Evolutionary conservation across 1,140 invertebrate species (phyloP).

Genomic region (Drosophila persimilis): DNA sequence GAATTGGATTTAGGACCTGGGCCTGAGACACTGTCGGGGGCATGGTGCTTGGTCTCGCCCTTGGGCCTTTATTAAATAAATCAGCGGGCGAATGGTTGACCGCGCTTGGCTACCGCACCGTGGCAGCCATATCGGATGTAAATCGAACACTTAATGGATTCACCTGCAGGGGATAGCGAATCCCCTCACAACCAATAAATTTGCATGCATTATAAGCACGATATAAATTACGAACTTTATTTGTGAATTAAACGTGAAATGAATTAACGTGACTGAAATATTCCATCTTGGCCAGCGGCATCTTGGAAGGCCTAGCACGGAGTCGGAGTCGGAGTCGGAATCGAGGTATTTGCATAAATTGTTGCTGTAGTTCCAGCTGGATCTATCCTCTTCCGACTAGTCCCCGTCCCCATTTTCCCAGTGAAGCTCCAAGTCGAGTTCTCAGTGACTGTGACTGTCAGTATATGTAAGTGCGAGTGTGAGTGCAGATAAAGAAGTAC

Average conservation of each 20-base stretch:
- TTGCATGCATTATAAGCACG: conserved; percentile 73
- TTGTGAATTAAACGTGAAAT: conserved; percentile 66
- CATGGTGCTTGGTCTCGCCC: neutral
- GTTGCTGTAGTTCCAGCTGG: conserved; percentile 43
- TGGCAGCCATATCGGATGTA: conserved; percentile 54
- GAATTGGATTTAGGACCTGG: conserved; percentile 1
- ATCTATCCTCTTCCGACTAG: conserved; percentile 7
- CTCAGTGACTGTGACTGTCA: neutral
- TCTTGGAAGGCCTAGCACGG: conserved; percentile 5
- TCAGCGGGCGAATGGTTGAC: conserved; percentile 38
- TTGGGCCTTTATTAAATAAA: conserved; percentile 52
- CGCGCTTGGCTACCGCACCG: conserved; percentile 9
- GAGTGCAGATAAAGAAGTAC: conserved; percentile 62
- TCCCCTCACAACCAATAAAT: conserved; percentile 49
- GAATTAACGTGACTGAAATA: conserved; percentile 80
- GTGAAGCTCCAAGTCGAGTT: neutral
- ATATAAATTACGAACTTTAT: conserved; percentile 79
- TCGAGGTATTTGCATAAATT: conserved; percentile 67
- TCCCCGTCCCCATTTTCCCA: too few species aligned
- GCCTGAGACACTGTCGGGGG: neutral
- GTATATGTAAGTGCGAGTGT: conserved; percentile 5
- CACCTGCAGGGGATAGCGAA: conserved; percentile 45
- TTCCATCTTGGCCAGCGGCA: conserved; percentile 57
- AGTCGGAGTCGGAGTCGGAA: conserved; percentile 20
- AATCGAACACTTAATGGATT: conserved; percentile 77